A percentile compares a stretch with the other conserved stretches of the same genome.
These are phyloP conservation scores for Melolontha melolontha DNA, from an alignment of 2,888 invertebrate genomes.

Conservation along the genomic window DNA sequence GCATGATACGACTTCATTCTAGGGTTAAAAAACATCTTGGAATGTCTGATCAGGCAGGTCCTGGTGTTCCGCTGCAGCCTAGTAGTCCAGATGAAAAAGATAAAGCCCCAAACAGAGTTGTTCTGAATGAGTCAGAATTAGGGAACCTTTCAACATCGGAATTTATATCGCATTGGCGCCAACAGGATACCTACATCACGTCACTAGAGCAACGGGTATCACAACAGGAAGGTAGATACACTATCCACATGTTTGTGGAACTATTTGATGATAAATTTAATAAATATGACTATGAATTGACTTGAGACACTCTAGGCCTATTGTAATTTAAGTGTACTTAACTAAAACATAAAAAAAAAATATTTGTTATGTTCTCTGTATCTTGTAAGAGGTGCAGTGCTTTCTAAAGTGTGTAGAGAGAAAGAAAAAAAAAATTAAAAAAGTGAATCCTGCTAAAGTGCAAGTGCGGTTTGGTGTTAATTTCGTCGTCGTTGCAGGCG, in stretches of 20 bases:
- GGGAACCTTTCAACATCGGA: slow-evolving; percentile 74
- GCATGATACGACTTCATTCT: slow-evolving; percentile 36
- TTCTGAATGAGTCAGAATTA: slow-evolving; percentile 75
- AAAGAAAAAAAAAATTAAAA: slow-evolving; percentile 30
- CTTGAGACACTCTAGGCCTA: slow-evolving; percentile 50
- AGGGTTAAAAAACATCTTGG: slow-evolving; percentile 38
- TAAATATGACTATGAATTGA: slow-evolving; percentile 50
- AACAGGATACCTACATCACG: slow-evolving; percentile 82
- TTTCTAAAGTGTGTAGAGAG: slow-evolving; percentile 32
- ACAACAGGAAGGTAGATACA: slow-evolving; percentile 80
- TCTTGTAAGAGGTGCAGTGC: slow-evolving; percentile 50
- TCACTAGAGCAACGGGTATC: slow-evolving; percentile 79
- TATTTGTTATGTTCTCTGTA: slow-evolving; percentile 45
- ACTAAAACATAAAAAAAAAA: slow-evolving; percentile 26
- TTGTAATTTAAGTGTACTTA: slow-evolving; percentile 42
- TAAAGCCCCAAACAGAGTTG: slow-evolving; percentile 69
- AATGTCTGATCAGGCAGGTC: slow-evolving; percentile 58
- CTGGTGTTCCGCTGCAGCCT: slow-evolving; percentile 58
- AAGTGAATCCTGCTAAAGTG: slow-evolving; percentile 42
- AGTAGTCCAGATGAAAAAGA: slow-evolving; percentile 68
- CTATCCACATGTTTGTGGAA: slow-evolving; percentile 61
- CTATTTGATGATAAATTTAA: slow-evolving; percentile 50
- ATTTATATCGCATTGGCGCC: slow-evolving; percentile 78
- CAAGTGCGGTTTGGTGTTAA: slow-evolving; percentile 52
- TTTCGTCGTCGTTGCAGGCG: slow-evolving; percentile 70